These are phyloP conservation scores for Asarcornis scutulata DNA, from an alignment of 2,113 vertebrate genomes.

Conservation along the genomic window DNA sequence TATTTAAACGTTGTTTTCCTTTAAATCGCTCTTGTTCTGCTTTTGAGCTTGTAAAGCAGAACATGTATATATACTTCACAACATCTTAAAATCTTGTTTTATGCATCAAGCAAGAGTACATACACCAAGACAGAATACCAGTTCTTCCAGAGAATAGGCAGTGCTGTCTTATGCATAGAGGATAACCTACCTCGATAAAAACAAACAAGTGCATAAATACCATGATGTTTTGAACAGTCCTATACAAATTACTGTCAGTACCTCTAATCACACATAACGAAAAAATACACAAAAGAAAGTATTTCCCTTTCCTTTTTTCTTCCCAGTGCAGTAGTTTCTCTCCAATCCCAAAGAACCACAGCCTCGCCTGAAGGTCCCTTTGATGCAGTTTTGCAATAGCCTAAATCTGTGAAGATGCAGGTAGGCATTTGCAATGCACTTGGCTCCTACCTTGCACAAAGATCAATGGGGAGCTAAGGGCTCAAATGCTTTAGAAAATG, in stretches of 20 bases:
- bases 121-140: background rate
- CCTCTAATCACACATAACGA: background rate
- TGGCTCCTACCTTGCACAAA: background rate
- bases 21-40: background rate
- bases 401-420: background rate
- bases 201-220: background rate
- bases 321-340: background rate
- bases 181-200: background rate
- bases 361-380: background rate
- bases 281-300: background rate
- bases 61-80: background rate
- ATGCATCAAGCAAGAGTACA: background rate
- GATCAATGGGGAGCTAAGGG: background rate
- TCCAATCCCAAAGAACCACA: background rate
- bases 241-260: background rate
- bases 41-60: background rate
- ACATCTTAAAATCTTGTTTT: background rate
- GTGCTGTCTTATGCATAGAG: background rate
- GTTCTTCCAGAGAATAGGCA: background rate
- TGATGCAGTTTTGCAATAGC: background rate
- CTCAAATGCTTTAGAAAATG: background rate
- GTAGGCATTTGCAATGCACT: background rate
- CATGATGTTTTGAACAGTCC: background rate
- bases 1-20: background rate
- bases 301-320: background rate